Evolutionary conservation across 2,113 vertebrate genomes (phyloP).

Genomic region (Telmatochromis brichardi): DNA sequence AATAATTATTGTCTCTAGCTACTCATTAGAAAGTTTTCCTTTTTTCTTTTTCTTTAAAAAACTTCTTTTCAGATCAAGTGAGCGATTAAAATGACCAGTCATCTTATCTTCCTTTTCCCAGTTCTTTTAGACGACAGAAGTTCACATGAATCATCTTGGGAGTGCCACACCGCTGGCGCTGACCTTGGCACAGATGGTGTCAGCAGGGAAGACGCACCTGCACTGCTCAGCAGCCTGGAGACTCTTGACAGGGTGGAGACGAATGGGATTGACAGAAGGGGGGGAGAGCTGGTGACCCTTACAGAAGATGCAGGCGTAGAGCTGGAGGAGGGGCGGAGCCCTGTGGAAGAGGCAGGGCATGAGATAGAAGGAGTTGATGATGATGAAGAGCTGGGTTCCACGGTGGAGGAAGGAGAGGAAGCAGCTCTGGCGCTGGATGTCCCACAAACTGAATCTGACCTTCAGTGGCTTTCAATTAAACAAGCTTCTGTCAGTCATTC

Average conservation of each 20-base stretch:
- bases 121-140: conserved; percentile 68
- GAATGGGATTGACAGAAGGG: conserved; percentile 64
- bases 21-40: not conserved
- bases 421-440: conserved; percentile 43
- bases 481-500: conserved; percentile 22
- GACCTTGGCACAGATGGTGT: conserved; percentile 72
- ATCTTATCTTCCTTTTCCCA: conserved; percentile 65
- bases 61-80: not conserved
- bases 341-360: conserved; percentile 50
- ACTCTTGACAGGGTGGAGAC: conserved; percentile 32
- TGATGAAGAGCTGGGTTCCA: conserved; percentile 41
- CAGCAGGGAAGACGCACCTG: conserved; percentile 58
- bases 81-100: conserved; percentile 32
- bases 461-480: conserved; percentile 13
- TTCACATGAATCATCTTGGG: conserved; percentile 60
- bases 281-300: conserved; percentile 61
- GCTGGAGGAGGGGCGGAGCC: conserved; percentile 46
- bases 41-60: not conserved
- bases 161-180: conserved; percentile 54
- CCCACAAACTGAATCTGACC: conserved; percentile 26
- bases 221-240: conserved; percentile 44
- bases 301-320: conserved; percentile 45
- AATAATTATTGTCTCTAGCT: not conserved
- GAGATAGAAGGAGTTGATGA: conserved; percentile 46
- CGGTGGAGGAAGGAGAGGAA: conserved; percentile 61